Percentiles rank a stretch among this genome's conserved stretches.
Evolutionary conservation across 1,140 invertebrate species (phyloP).

Genomic region (Heliconius himera): DNA sequence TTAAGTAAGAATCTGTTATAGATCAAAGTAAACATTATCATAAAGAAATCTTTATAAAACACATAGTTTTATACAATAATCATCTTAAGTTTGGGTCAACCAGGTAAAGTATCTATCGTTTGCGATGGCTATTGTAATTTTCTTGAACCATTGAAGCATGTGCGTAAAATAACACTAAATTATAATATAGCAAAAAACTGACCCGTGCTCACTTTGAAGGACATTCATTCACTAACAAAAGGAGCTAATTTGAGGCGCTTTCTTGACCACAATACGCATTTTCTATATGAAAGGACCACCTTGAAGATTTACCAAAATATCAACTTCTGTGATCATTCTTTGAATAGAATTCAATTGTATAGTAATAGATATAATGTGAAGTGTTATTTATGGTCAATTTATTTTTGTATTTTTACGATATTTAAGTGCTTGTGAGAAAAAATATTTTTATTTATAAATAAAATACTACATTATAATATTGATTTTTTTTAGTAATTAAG

Average conservation of each 20-base stretch:
- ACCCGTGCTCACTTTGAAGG: slow-evolving; percentile 12
- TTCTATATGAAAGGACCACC: slow-evolving; percentile 15
- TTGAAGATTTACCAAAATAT: slow-evolving; percentile 24
- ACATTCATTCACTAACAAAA: slow-evolving; percentile 14
- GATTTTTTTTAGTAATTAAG: not conserved
- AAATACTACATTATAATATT: too few relatives aligned
- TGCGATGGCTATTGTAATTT: not conserved
- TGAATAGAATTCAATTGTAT: slow-evolving; percentile 14
- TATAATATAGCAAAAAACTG: slow-evolving; percentile 13
- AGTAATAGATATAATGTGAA: not conserved
- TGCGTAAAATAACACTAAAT: slow-evolving; percentile 19
- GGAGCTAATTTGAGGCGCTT: slow-evolving; percentile 17
- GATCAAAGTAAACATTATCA: too few relatives aligned
- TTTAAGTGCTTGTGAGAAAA: not conserved
- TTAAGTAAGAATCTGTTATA: too few relatives aligned
- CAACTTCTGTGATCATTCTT: slow-evolving; percentile 10
- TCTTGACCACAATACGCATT: slow-evolving; percentile 15
- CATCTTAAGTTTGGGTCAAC: too few relatives aligned
- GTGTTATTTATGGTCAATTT: not conserved
- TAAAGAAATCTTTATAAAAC: too few relatives aligned
- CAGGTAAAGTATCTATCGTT: too few relatives aligned
- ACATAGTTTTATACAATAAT: too few relatives aligned
- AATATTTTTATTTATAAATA: not conserved
- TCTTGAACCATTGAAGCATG: not conserved
- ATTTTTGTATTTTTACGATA: not conserved